A percentile compares a stretch with the other conserved stretches of the same genome.
Evolutionary conservation across 2,797 vertebrate genomes (phyloP).

Genomic region (Spondyliosoma cantharus): DNA sequence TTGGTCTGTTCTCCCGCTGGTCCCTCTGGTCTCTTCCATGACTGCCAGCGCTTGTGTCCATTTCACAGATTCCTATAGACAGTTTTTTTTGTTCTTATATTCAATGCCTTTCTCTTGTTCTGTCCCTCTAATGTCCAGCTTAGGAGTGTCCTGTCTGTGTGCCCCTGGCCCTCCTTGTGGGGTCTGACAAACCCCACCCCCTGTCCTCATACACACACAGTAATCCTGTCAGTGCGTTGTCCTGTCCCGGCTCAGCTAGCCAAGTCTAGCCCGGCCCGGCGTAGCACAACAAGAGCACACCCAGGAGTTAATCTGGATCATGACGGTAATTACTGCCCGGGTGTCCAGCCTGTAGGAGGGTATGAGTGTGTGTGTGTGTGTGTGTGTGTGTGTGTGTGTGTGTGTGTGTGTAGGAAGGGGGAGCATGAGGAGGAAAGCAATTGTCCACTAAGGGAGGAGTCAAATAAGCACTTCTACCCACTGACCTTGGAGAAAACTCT

Average conservation of each 20-base stretch:
- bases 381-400: background rate
- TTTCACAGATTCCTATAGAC: too few species aligned
- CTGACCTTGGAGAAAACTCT: conserved; percentile 78
- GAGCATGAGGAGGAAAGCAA: conserved; percentile 15
- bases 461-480: conserved; percentile 57
- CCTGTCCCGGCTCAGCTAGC: conserved; percentile 34
- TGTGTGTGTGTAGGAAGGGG: background rate
- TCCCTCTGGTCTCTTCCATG: background rate
- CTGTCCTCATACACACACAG: background rate
- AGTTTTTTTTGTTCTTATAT: too few species aligned
- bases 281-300: conserved; percentile 64
- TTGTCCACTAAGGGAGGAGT: conserved; percentile 69
- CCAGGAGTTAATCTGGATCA: conserved; percentile 83
- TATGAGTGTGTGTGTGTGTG: too few species aligned
- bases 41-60: background rate
- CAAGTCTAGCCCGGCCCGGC: conserved; percentile 18
- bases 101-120: background rate
- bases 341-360: conserved; percentile 58
- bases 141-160: conserved; percentile 29
- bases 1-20: conserved; percentile 25
- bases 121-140: conserved; percentile 21
- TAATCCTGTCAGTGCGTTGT: conserved; percentile 74
- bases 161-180: conserved; percentile 44
- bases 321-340: conserved; percentile 72
- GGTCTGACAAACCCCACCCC: conserved; percentile 39